Conservation (phyloP, 1,140 invertebrate species). For the Oryzaephilus surinamensis region DNA sequence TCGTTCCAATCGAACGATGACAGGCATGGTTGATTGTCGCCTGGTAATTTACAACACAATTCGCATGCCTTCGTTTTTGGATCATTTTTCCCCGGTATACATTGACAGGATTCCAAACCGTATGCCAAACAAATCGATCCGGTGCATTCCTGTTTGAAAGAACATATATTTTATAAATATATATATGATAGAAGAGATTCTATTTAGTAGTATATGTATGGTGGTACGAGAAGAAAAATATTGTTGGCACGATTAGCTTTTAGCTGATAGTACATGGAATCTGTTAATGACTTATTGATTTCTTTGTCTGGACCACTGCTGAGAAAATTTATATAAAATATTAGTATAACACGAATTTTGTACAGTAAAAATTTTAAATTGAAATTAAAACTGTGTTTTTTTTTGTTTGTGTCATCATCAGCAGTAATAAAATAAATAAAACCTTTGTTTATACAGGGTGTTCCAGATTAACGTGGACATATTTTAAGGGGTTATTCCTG, state of each 20-base stretch:
- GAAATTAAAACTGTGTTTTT: too few species aligned
- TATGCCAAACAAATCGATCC: conserved; percentile 89
- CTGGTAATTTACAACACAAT: conserved; percentile 78
- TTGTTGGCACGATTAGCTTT: not conserved
- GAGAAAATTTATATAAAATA: too few species aligned
- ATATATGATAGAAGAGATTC: conserved; percentile 17
- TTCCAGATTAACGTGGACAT: too few species aligned
- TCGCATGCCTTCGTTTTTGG: conserved; percentile 78
- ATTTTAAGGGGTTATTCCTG: too few species aligned
- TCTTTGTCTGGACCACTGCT: too few species aligned
- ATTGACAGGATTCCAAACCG: conserved; percentile 92
- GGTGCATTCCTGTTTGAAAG: conserved; percentile 77
- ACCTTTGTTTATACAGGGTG: too few species aligned
- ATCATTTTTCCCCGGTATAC: conserved; percentile 61
- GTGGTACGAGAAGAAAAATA: not conserved
- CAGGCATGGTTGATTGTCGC: conserved; percentile 66
- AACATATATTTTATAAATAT: conserved; percentile 4
- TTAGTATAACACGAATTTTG: too few species aligned
- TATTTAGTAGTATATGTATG: not conserved
- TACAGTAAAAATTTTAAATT: too few species aligned
- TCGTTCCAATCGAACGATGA: conserved; percentile 88
- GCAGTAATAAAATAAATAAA: too few species aligned
- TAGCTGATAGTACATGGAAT: too few species aligned
- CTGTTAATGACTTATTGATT: too few species aligned
- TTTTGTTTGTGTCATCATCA: too few species aligned